Conservation (phyloP, 2,797 vertebrate species). For the Enteromius mattozi region DNA sequence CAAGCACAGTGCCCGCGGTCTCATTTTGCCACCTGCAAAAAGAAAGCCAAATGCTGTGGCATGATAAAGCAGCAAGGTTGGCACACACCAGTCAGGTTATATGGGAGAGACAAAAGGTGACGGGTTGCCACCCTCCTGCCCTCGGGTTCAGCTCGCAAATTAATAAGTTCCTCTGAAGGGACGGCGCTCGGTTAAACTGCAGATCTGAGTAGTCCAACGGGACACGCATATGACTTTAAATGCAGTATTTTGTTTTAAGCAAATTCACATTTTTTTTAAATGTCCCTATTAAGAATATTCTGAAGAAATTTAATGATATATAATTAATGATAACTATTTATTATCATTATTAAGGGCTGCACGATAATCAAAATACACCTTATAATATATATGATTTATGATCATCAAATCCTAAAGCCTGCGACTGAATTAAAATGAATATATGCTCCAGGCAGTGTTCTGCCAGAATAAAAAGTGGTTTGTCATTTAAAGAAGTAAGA, state of each 20-base stretch:
- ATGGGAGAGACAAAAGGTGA: conserved; percentile 45
- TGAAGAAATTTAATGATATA: not conserved
- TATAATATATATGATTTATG: not conserved
- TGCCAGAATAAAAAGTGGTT: not conserved
- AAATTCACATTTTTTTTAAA: not conserved
- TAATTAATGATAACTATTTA: not conserved
- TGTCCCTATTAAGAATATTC: not conserved
- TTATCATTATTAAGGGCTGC: not conserved
- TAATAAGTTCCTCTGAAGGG: conserved; percentile 53
- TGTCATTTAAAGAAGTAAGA: not conserved
- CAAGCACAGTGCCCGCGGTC: conserved; percentile 57
- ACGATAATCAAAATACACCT: not conserved
- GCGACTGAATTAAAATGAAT: not conserved
- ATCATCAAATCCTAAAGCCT: not conserved
- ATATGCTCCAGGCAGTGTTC: not conserved
- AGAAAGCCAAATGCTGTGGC: conserved; percentile 62
- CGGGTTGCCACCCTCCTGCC: conserved; percentile 39
- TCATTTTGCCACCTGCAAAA: conserved; percentile 64
- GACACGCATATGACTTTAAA: not conserved
- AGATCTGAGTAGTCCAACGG: not conserved
- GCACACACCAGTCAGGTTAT: conserved; percentile 7
- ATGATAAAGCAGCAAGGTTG: conserved; percentile 60
- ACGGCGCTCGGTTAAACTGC: not conserved
- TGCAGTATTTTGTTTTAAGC: not conserved
- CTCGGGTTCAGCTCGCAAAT: conserved; percentile 32